Evolutionary conservation across 1,140 invertebrate genomes (phyloP), one percentile per base, ranked within the genome.

Genomic region (Nephotettix cincticeps): DNA sequence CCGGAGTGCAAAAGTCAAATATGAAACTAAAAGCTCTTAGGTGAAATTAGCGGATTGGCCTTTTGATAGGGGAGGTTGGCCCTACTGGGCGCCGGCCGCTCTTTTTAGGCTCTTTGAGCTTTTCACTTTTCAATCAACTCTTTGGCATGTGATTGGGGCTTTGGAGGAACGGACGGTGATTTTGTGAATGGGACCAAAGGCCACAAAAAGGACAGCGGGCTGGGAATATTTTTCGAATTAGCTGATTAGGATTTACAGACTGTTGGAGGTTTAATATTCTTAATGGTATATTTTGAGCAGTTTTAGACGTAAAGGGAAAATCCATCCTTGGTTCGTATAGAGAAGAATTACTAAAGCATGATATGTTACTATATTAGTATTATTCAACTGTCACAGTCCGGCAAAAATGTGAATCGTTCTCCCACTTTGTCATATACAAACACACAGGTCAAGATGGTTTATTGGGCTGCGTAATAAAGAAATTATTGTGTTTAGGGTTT

Each of bases 91-190:
- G 56, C 27, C 3, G 47, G 40, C 9, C 47, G 47, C 47, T 51
- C 25, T 28, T 61, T 61, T 61, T 61, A 27, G 56, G 27, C 21
- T 28, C 27, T 25, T 61, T 61, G 56, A 61, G 56, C 56, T 61
- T 61, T 61, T 61, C 56, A 61, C 56, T 61, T 61, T 61, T 61
- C 56, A 61, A 61, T 61, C 56, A 61, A 23, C 56, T 61, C 56
- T 61, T 61, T 61, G 27, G 56, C 56, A 9, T 28, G 56, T 28
- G 56, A 61, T 61, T 14, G 9, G 21, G 21, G 25, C 21, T 27
- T 25, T 27, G 56, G 56, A 25, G 56, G 14, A 13, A 13, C 56
- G 56, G 56, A 28, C 56, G 21, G 47, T 61, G 56, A 61, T 61
- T 61, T 61, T 61, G 21, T 61, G 56, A 61, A 61, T 61, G 56